These are phyloP conservation scores for Sycophaga agraensis DNA, from an alignment of 1,140 invertebrate species.

Conservation along the genomic window DNA sequence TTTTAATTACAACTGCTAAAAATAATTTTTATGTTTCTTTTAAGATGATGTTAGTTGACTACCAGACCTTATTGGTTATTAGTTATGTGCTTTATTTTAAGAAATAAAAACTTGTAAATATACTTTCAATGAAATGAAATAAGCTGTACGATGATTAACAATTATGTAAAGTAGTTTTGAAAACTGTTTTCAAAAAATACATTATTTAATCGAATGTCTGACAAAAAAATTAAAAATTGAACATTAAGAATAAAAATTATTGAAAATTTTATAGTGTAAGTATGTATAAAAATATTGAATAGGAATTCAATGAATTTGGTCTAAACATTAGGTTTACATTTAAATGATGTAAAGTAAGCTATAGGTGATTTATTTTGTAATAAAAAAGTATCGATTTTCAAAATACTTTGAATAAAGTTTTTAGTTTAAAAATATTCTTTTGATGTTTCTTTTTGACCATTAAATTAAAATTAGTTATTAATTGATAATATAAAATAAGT, in stretches of 20 bases:
- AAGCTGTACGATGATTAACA: conserved; percentile 9
- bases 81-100: conserved; percentile 15
- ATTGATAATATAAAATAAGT: conserved; percentile 20
- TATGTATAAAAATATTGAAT: conserved; percentile 17
- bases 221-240: neutral
- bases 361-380: neutral
- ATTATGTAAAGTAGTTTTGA: conserved; percentile 16
- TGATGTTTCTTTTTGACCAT: conserved; percentile 11
- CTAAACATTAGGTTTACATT: conserved; percentile 12
- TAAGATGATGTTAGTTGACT: neutral
- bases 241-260: conserved; percentile 7
- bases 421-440: conserved; percentile 11
- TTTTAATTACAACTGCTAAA: conserved; percentile 10
- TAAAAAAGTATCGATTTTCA: conserved; percentile 14
- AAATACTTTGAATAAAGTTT: conserved; percentile 18
- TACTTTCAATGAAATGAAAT: conserved; percentile 12
- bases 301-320: conserved; percentile 3
- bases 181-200: conserved; percentile 8
- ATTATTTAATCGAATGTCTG: neutral
- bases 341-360: neutral
- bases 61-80: conserved; percentile 3
- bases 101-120: conserved; percentile 20
- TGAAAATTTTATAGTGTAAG: conserved; percentile 8
- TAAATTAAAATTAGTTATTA: conserved; percentile 16
- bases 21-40: conserved; percentile 5